Evolutionary conservation across 2,888 invertebrate species (phyloP).

Genomic region (Lithophane ornitopus): DNA sequence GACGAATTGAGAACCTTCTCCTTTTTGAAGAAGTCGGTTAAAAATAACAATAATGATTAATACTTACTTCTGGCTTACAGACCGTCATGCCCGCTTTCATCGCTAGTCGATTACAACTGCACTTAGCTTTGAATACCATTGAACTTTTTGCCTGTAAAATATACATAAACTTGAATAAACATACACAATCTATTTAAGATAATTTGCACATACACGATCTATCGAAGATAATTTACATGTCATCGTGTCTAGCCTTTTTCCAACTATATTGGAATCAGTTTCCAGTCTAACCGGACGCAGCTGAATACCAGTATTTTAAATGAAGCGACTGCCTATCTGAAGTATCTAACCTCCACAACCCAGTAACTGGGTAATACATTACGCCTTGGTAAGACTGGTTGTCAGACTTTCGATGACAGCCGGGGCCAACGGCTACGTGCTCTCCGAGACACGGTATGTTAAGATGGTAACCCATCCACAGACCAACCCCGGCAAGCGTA

Average conservation of each 20-base stretch:
- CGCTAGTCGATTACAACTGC: conserved; percentile 2
- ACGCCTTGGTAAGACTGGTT: neutral
- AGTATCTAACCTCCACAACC: neutral
- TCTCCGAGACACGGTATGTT: too few relatives aligned
- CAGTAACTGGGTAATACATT: neutral
- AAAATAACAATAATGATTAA: neutral
- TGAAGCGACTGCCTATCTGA: too few relatives aligned
- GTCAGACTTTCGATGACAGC: neutral
- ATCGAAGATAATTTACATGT: neutral
- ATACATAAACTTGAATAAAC: neutral
- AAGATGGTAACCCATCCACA: too few relatives aligned
- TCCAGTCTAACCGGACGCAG: neutral
- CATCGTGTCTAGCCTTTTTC: neutral
- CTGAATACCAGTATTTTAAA: neutral
- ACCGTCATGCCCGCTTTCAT: neutral
- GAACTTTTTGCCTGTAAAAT: neutral
- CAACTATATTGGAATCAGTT: neutral
- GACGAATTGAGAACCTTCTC: too few relatives aligned
- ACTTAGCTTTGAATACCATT: neutral
- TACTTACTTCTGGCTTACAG: neutral
- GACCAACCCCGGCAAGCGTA: too few relatives aligned
- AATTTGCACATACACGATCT: too few relatives aligned
- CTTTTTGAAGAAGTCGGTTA: too few relatives aligned
- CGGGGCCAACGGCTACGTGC: too few relatives aligned
- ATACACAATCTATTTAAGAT: too few relatives aligned